Percentiles rank a stretch among this genome's conserved stretches.
These are phyloP conservation scores for Champsocephalus gunnari DNA, from an alignment of 2,797 vertebrate genomes.

Conservation along the genomic window DNA sequence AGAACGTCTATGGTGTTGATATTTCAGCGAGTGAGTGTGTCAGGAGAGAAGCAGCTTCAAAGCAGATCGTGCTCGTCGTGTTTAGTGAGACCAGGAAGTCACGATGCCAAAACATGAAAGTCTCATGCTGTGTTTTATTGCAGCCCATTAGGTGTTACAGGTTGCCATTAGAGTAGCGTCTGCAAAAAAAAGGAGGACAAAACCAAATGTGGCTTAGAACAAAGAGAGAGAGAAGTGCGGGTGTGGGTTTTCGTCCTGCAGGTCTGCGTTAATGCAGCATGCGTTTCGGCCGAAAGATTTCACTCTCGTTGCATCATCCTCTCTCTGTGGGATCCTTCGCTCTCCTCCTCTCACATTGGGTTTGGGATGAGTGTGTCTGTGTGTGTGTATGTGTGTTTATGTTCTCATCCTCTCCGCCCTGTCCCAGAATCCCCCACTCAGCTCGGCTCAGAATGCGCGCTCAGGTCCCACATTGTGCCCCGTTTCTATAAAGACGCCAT, in stretches of 20 bases:
- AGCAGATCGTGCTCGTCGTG: conserved; percentile 42
- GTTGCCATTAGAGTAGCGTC: conserved; percentile 56
- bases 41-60: conserved; percentile 44
- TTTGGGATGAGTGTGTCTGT: conserved; percentile 71
- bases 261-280: conserved; percentile 84
- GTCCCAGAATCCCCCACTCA: conserved; percentile 75
- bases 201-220: conserved; percentile 68
- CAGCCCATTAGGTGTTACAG: conserved; percentile 73
- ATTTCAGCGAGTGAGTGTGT: conserved; percentile 55
- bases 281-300: conserved; percentile 83
- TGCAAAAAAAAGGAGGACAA: conserved; percentile 38
- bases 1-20: conserved; percentile 58
- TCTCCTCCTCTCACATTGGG: conserved; percentile 74
- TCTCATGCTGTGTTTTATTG: conserved; percentile 65
- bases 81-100: conserved; percentile 59
- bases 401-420: conserved; percentile 59
- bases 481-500: conserved; percentile 69
- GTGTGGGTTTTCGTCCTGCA: conserved; percentile 76
- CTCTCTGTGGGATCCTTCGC: conserved; percentile 79
- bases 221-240: conserved; percentile 60
- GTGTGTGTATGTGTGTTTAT: conserved; percentile 23
- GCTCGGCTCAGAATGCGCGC: conserved; percentile 63
- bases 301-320: conserved; percentile 89
- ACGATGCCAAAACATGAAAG: conserved; percentile 63
- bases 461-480: conserved; percentile 70